phyloP scores from a whole-genome alignment of 2,797 vertebrate species.

The Labeo calbasu region DNA sequence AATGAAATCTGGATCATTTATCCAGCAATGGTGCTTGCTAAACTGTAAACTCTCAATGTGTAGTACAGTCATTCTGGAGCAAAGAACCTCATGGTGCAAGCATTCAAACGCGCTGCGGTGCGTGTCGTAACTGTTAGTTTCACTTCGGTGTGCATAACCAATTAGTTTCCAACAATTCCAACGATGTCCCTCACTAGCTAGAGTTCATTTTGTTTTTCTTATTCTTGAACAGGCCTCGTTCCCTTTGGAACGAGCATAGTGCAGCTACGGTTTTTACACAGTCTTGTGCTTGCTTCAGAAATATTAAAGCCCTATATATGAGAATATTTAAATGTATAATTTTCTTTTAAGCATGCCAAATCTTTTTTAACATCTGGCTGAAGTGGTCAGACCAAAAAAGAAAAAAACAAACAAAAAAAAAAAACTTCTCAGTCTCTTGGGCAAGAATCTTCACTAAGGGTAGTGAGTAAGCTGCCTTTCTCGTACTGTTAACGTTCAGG shows the following conservation, averaged over 20 bases:
- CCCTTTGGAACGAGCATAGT: conserved; percentile 59
- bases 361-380: conserved; percentile 57
- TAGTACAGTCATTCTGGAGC: conserved; percentile 52
- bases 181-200: conserved; percentile 51
- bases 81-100: conserved; percentile 59
- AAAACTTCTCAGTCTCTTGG: conserved; percentile 58
- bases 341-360: conserved; percentile 66
- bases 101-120: neutral
- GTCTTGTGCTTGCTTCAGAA: conserved; percentile 66
- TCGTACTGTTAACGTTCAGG: conserved; percentile 56
- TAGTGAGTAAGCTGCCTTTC: conserved; percentile 62
- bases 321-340: conserved; percentile 67
- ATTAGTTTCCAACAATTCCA: conserved; percentile 46
- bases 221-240: conserved; percentile 56
- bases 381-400: conserved; percentile 55
- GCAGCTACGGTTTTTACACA: conserved; percentile 66
- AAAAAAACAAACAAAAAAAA: conserved; percentile 23
- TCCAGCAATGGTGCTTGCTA: conserved; percentile 67
- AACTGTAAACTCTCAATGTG: conserved; percentile 63
- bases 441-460: conserved; percentile 61
- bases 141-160: conserved; percentile 33
- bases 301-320: conserved; percentile 66
- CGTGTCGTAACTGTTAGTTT: conserved; percentile 33
- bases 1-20: conserved; percentile 59
- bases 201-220: conserved; percentile 19